Conservation (phyloP, 1,140 invertebrate species). For the Meteorus sp. region DNA sequence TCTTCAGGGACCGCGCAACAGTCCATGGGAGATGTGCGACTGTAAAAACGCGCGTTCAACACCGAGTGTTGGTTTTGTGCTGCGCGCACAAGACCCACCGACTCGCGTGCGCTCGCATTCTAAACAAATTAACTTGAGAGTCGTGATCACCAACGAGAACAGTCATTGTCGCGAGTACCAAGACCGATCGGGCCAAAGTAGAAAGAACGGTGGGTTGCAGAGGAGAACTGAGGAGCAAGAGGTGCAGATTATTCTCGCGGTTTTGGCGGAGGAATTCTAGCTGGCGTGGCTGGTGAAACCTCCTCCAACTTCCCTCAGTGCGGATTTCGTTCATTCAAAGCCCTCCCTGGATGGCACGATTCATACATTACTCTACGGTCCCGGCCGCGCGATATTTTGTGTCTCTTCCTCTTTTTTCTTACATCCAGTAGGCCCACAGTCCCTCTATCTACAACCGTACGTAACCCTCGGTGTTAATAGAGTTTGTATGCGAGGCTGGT, state of each 20-base stretch:
- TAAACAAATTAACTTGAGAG: slow-evolving; percentile 9
- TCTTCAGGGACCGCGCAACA: slow-evolving; percentile 36
- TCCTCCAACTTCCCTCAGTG: slow-evolving; percentile 49
- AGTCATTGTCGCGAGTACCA: slow-evolving; percentile 9
- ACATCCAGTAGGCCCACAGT: slow-evolving; percentile 48
- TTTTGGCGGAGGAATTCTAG: slow-evolving; percentile 55
- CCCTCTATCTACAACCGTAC: slow-evolving; percentile 12
- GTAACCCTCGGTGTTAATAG: slow-evolving; percentile 20
- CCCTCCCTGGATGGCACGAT: slow-evolving; percentile 56
- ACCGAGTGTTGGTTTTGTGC: background rate
- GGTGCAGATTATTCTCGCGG: slow-evolving; percentile 17
- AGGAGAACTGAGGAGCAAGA: background rate
- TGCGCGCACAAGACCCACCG: slow-evolving; percentile 28
- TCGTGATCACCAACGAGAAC: slow-evolving; percentile 6
- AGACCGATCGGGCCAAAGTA: background rate
- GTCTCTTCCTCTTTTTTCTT: slow-evolving; percentile 34
- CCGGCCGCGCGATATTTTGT: slow-evolving; percentile 44
- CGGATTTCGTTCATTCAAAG: slow-evolving; percentile 48
- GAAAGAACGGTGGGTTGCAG: no score
- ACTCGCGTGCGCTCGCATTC: slow-evolving; percentile 15
- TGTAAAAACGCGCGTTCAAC: slow-evolving; percentile 5
- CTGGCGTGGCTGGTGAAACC: slow-evolving; percentile 45
- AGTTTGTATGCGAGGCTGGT: slow-evolving; percentile 16
- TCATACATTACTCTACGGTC: slow-evolving; percentile 43
- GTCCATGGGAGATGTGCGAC: slow-evolving; percentile 43